Conservation (phyloP, 35 echinoderm and acorn worm species). For the Lytechinus variegatus region DNA sequence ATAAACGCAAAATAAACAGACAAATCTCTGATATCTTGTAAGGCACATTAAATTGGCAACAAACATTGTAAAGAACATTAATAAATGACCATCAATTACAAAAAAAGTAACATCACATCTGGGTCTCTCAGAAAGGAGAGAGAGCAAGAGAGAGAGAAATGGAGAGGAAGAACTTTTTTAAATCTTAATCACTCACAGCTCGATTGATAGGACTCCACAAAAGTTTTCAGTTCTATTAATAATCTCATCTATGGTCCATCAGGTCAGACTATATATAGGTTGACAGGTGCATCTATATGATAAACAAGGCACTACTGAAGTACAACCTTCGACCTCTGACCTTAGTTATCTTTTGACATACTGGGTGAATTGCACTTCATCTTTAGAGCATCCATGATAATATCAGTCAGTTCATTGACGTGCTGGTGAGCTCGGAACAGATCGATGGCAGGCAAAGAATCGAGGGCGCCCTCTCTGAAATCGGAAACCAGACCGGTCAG, state of each 20-base stretch:
- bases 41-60: background rate
- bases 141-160: too few relatives aligned
- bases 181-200: background rate
- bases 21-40: background rate
- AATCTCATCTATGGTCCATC: too few relatives aligned
- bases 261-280: too few relatives aligned
- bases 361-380: conserved; percentile 82
- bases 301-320: background rate
- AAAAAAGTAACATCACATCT: too few relatives aligned
- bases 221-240: background rate
- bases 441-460: conserved; percentile 56
- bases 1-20: background rate
- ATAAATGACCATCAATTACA: background rate
- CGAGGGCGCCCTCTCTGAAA: conserved; percentile 61
- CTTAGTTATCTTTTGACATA: conserved; percentile 28
- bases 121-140: too few relatives aligned
- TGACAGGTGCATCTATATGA: too few relatives aligned
- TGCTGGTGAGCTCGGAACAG: conserved; percentile 88
- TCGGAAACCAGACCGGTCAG: conserved; percentile 64
- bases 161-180: background rate
- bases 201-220: background rate
- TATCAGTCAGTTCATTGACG: conserved; percentile 78
- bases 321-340: background rate
- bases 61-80: background rate
- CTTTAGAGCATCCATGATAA: conserved; percentile 84